These are phyloP conservation scores for Onychomys arenicola DNA, from an alignment of 2,797 vertebrate genomes.

Conservation along the genomic window DNA sequence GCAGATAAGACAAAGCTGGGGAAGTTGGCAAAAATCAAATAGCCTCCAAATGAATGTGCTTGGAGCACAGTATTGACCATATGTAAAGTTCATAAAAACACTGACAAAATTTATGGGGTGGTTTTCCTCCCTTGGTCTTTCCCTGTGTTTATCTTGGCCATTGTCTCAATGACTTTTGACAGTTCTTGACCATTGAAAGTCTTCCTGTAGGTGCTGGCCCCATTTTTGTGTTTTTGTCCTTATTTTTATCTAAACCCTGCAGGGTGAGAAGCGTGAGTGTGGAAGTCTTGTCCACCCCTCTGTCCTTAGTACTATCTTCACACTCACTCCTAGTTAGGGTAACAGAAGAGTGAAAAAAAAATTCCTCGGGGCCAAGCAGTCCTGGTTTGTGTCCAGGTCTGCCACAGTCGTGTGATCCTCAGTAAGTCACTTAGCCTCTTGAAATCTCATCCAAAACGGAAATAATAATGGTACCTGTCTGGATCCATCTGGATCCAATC, in stretches of 20 bases:
- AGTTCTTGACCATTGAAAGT: slow-evolving; percentile 73
- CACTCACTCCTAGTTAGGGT: neutral
- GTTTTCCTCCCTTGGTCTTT: neutral
- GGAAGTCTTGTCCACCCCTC: neutral
- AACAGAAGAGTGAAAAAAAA: neutral
- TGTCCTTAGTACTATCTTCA: neutral
- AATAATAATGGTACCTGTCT: neutral
- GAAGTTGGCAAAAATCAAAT: slow-evolving; percentile 70
- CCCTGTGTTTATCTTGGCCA: slow-evolving; percentile 80
- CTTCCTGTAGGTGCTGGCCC: slow-evolving; percentile 64
- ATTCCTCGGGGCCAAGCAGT: neutral
- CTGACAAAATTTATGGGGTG: slow-evolving; percentile 63
- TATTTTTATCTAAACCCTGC: slow-evolving; percentile 56
- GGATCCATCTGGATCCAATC: neutral
- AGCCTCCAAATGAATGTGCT: slow-evolving; percentile 70
- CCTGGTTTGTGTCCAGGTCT: slow-evolving; percentile 14
- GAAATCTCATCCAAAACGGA: slow-evolving; percentile 17
- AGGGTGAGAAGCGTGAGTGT: neutral
- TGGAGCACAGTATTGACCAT: slow-evolving; percentile 73
- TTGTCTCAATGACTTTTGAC: slow-evolving; percentile 67
- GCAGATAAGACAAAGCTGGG: slow-evolving; percentile 70
- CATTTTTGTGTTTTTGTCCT: slow-evolving; percentile 63
- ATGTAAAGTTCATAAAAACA: slow-evolving; percentile 59
- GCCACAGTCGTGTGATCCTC: neutral
- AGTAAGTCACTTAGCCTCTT: neutral